A percentile compares a stretch with the other conserved stretches of the same genome.
These are phyloP conservation scores for Sebastes alutus DNA, from an alignment of 2,797 vertebrate species.

Conservation along the genomic window DNA sequence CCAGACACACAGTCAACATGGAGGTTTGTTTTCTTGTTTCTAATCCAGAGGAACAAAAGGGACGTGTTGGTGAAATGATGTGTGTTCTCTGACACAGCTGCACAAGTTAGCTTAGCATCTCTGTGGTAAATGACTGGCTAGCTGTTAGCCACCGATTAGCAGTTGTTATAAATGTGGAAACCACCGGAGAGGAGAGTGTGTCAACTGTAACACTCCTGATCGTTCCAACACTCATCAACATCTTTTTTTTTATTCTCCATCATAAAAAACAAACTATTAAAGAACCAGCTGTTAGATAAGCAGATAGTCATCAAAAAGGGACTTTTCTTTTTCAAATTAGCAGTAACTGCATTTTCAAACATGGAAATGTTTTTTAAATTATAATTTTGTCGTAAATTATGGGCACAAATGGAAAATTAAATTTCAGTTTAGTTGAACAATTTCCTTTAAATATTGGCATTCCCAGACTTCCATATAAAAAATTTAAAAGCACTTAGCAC, in stretches of 20 bases:
- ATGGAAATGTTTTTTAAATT: background rate
- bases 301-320: background rate
- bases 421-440: background rate
- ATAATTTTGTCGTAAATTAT: background rate
- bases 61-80: background rate
- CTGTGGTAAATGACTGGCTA: background rate
- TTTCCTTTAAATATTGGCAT: background rate
- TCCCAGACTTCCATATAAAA: background rate
- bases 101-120: constrained; percentile 24
- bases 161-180: background rate
- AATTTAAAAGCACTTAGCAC: background rate
- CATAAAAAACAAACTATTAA: background rate
- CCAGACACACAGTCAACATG: background rate
- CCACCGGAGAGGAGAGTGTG: background rate
- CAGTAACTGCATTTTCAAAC: background rate
- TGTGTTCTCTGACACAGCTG: background rate
- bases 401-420: background rate
- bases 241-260: background rate
- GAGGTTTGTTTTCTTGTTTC: background rate
- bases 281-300: background rate
- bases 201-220: background rate
- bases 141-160: background rate
- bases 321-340: background rate
- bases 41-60: background rate
- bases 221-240: background rate